Conservation (phyloP, 2,797 vertebrate genomes). For the Chelon auratus region DNA sequence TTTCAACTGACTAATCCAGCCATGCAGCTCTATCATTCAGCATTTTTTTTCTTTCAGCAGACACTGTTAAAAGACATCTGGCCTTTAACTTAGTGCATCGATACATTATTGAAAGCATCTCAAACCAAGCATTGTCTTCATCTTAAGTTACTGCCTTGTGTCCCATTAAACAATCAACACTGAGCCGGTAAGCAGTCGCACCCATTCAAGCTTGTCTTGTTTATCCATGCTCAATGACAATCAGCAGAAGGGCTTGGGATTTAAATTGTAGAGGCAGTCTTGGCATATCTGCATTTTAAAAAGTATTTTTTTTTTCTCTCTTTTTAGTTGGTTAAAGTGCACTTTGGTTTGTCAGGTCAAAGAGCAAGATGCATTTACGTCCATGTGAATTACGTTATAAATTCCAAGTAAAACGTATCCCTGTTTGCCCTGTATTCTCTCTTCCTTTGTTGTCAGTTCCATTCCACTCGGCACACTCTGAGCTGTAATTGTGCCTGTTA, state of each 20-base stretch:
- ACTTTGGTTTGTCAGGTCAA: slow-evolving; percentile 37
- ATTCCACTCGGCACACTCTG: slow-evolving; percentile 41
- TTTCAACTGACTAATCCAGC: slow-evolving; percentile 68
- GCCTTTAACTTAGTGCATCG: slow-evolving; percentile 30
- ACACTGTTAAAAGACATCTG: slow-evolving; percentile 45
- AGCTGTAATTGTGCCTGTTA: slow-evolving; percentile 58
- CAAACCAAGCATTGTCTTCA: slow-evolving; percentile 43
- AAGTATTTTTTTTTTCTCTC: not conserved
- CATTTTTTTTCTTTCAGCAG: slow-evolving; percentile 48
- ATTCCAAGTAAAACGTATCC: slow-evolving; percentile 34
- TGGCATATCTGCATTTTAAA: slow-evolving; percentile 21
- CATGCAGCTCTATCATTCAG: slow-evolving; percentile 60
- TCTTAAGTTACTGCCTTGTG: slow-evolving; percentile 31
- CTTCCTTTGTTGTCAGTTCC: slow-evolving; percentile 59
- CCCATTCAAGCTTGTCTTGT: slow-evolving; percentile 45
- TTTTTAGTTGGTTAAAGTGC: slow-evolving; percentile 37
- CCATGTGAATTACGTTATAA: slow-evolving; percentile 49
- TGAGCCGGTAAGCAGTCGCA: slow-evolving; percentile 42
- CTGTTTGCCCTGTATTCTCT: slow-evolving; percentile 39
- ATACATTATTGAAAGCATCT: slow-evolving; percentile 61
- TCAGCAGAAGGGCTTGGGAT: slow-evolving; percentile 25
- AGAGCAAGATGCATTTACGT: slow-evolving; percentile 46
- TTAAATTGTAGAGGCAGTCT: slow-evolving; percentile 25
- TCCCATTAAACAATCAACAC: slow-evolving; percentile 47
- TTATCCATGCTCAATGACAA: slow-evolving; percentile 43